Evolutionary conservation across 1,140 invertebrate species (phyloP).

Genomic region (Trachymyrmex septentrionalis): DNA sequence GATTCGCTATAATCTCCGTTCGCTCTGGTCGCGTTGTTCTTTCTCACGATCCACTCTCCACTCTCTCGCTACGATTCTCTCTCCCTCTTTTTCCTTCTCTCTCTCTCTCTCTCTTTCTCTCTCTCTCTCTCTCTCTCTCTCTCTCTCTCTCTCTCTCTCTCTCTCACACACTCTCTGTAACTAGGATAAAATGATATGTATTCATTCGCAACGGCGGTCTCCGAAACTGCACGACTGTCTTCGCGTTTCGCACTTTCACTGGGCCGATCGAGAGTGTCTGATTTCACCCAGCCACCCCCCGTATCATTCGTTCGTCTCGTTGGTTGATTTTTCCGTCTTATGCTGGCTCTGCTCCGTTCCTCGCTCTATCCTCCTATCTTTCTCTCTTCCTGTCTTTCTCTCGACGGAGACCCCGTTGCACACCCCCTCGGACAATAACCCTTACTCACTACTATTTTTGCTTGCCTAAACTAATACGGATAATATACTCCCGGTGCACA

Average conservation of each 20-base stretch:
- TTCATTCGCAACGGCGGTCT: constrained; percentile 43
- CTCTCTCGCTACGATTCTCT: not conserved
- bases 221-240: constrained; percentile 5
- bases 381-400: not conserved
- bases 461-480: constrained; percentile 50
- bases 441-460: constrained; percentile 39
- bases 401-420: constrained; percentile 39
- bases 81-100: not conserved
- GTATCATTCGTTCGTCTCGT: constrained; percentile 36
- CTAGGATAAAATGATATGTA: constrained; percentile 62
- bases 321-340: constrained; percentile 8
- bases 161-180: constrained; percentile 13
- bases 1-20: constrained; percentile 9
- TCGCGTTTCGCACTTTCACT: constrained; percentile 24
- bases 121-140: not conserved
- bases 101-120: not conserved
- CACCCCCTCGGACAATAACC: constrained; percentile 18
- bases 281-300: constrained; percentile 21
- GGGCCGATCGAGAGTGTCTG: constrained; percentile 13
- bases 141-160: not conserved
- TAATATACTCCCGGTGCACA: constrained; percentile 34
- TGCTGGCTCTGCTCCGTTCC: not conserved
- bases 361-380: constrained; percentile 1
- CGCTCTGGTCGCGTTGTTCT: constrained; percentile 1
- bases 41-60: not conserved